Evolutionary conservation across 2,113 vertebrate species (phyloP).

Genomic region (Cheilinus undulatus): DNA sequence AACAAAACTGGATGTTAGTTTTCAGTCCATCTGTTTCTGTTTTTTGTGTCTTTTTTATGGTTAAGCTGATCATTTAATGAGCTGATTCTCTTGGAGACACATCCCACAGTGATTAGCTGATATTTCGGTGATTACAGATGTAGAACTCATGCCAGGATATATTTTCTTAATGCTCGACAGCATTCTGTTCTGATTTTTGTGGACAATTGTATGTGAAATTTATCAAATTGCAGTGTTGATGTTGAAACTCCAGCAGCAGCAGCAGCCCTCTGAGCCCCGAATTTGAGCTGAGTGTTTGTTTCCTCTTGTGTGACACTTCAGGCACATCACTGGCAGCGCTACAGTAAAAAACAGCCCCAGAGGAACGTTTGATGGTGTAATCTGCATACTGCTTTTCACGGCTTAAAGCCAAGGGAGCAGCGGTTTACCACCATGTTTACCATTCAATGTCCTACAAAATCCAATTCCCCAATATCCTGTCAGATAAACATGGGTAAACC

Average conservation of each 20-base stretch:
- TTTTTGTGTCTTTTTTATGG: background rate
- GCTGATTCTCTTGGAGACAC: too few relatives aligned
- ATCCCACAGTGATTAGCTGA: too few relatives aligned
- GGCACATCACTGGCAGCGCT: background rate
- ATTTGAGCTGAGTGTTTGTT: background rate
- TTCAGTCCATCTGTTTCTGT: background rate
- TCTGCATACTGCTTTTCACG: background rate
- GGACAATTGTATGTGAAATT: too few relatives aligned
- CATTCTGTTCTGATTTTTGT: too few relatives aligned
- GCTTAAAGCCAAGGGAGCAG: background rate
- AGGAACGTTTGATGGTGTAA: background rate
- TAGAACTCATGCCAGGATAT: too few relatives aligned
- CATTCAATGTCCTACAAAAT: background rate
- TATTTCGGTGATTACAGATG: too few relatives aligned
- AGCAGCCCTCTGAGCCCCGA: too few relatives aligned
- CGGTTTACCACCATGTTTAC: conserved; percentile 15
- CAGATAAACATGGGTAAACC: conserved; percentile 29
- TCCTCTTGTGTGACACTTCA: background rate
- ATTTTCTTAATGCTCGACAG: too few relatives aligned
- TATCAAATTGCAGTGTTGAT: too few relatives aligned
- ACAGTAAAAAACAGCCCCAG: background rate
- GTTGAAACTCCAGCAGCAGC: too few relatives aligned
- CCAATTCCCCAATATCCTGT: conserved; percentile 24
- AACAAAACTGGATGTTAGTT: too few relatives aligned
- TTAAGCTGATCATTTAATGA: background rate